Evolutionary conservation across 2,888 invertebrate species (phyloP).

Genomic region (Mimas tiliae): DNA sequence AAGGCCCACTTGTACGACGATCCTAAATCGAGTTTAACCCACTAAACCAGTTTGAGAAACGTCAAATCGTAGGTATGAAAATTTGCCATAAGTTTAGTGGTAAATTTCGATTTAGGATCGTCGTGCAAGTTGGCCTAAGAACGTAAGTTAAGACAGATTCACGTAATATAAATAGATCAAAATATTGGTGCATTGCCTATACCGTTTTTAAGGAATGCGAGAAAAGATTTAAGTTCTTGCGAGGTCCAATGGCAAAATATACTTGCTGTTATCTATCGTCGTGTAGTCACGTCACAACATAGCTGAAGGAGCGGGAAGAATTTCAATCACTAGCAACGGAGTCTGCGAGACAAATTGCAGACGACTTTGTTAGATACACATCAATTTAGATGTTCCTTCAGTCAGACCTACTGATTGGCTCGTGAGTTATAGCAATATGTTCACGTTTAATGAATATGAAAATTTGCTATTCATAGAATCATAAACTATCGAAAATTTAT

Average conservation of each 20-base stretch:
- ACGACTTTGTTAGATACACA: conserved; percentile 56
- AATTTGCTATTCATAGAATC: neutral
- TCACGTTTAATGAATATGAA: neutral
- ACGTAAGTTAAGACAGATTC: neutral
- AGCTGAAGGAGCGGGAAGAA: conserved; percentile 59
- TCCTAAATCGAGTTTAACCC: too few species aligned
- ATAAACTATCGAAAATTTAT: too few species aligned
- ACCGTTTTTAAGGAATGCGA: conserved; percentile 28
- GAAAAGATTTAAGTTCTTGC: conserved; percentile 26
- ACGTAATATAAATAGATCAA: neutral
- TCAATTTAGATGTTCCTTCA: conserved; percentile 38
- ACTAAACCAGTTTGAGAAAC: too few species aligned
- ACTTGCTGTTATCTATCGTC: conserved; percentile 34
- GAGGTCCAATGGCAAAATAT: conserved; percentile 38
- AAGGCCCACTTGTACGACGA: too few species aligned
- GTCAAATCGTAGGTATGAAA: too few species aligned
- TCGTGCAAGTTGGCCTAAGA: too few species aligned
- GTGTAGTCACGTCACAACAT: conserved; percentile 49
- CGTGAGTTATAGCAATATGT: neutral
- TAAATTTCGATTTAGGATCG: too few species aligned
- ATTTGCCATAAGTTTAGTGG: too few species aligned
- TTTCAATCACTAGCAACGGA: conserved; percentile 60
- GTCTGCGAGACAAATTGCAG: conserved; percentile 64
- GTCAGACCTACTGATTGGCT: conserved; percentile 20
- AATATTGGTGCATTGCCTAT: neutral